phyloP scores from a whole-genome alignment of 2,888 invertebrate species.

The Erebia aethiops region DNA sequence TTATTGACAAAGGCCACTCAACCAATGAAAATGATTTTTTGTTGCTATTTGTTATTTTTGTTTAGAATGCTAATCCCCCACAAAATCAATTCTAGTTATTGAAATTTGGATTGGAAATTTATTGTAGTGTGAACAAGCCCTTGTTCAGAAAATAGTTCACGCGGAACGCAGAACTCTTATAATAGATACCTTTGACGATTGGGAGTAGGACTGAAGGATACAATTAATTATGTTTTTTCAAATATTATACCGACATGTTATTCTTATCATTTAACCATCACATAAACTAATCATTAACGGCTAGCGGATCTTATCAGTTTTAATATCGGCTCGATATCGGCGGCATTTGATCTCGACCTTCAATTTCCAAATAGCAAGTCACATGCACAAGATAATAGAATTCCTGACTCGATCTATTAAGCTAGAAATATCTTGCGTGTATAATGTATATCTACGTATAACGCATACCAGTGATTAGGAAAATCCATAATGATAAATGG shows the following conservation, averaged over 20 bases:
- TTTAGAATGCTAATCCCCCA: too few relatives aligned
- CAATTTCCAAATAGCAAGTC: constrained; percentile 30
- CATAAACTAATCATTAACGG: constrained; percentile 18
- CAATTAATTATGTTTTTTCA: background rate
- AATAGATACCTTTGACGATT: too few relatives aligned
- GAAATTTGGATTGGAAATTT: too few relatives aligned
- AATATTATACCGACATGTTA: too few relatives aligned
- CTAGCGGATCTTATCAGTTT: constrained; percentile 25
- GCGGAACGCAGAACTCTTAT: too few relatives aligned
- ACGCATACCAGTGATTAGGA: constrained; percentile 13
- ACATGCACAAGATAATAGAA: constrained; percentile 21
- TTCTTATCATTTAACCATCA: constrained; percentile 5
- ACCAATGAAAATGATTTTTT: too few relatives aligned
- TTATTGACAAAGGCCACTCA: too few relatives aligned
- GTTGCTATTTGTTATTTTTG: too few relatives aligned
- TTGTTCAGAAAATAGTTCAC: too few relatives aligned
- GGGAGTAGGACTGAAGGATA: background rate
- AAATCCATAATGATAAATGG: background rate
- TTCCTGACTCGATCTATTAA: constrained; percentile 19
- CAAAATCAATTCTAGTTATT: too few relatives aligned
- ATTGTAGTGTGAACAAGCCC: too few relatives aligned
- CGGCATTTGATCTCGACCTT: constrained; percentile 25
- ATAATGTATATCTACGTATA: background rate
- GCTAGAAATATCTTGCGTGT: background rate
- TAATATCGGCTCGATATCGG: constrained; percentile 29